These are phyloP conservation scores for Hippocampus abdominalis DNA, from an alignment of 2,113 vertebrate genomes.

Conservation along the genomic window DNA sequence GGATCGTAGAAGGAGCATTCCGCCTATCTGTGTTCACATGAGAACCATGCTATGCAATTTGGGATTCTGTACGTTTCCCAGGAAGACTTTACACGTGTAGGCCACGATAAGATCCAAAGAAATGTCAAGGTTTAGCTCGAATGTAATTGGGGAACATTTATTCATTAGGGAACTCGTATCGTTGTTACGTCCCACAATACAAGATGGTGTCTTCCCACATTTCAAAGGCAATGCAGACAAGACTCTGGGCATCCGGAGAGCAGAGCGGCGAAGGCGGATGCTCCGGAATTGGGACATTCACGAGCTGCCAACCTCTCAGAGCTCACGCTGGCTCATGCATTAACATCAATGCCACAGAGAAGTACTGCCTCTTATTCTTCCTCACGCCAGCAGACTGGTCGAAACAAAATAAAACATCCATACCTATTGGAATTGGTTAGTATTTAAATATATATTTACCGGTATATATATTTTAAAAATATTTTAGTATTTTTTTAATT, in stretches of 20 bases:
- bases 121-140: neutral
- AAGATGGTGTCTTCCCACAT: constrained; percentile 13
- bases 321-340: constrained; percentile 31
- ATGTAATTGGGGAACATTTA: neutral
- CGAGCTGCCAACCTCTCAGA: constrained; percentile 54
- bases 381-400: neutral
- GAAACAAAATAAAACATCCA: no score
- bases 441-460: no score
- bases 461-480: no score
- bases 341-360: constrained; percentile 56
- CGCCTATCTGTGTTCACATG: constrained; percentile 16
- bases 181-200: constrained; percentile 6
- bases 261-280: constrained; percentile 29
- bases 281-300: constrained; percentile 58
- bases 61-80: neutral
- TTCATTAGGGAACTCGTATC: neutral
- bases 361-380: constrained; percentile 49
- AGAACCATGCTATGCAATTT: neutral
- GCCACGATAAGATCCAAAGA: neutral
- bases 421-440: no score
- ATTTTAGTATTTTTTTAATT: no score
- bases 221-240: constrained; percentile 29
- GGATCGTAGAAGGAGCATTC: constrained; percentile 19
- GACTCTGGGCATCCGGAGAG: constrained; percentile 45
- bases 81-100: neutral